These are phyloP conservation scores for Leuciscus idus DNA, from an alignment of 2,113 vertebrate species.

Conservation along the genomic window DNA sequence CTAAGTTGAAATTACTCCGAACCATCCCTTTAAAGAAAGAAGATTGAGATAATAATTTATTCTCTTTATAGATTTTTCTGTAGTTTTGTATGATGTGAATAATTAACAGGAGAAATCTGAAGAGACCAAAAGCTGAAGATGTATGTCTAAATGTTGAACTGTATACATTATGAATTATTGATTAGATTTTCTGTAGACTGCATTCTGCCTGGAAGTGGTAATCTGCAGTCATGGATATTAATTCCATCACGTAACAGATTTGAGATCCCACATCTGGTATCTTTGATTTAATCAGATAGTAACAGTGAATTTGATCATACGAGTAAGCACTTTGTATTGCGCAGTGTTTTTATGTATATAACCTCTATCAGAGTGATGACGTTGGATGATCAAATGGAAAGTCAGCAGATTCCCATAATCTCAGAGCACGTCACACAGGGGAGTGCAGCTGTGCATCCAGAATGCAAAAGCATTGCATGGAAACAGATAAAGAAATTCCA, in stretches of 20 bases:
- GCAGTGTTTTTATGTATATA: neutral
- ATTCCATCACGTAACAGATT: neutral
- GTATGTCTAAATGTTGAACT: too few relatives aligned
- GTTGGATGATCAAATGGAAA: constrained; percentile 1
- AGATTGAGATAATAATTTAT: neutral
- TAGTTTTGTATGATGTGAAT: neutral
- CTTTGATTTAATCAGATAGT: neutral
- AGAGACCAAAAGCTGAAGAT: too few relatives aligned
- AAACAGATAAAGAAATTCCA: neutral
- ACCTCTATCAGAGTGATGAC: constrained; percentile 4
- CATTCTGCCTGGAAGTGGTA: neutral
- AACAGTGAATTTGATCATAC: neutral
- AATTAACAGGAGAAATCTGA: too few relatives aligned
- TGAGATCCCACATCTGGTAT: neutral
- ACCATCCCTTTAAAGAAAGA: too few relatives aligned
- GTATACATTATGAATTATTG: too few relatives aligned
- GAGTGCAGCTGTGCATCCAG: neutral
- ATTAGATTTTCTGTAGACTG: neutral
- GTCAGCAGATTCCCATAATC: neutral
- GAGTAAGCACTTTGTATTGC: neutral
- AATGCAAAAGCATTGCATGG: neutral
- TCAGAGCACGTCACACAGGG: neutral
- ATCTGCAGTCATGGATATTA: neutral
- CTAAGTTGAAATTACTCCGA: too few relatives aligned
- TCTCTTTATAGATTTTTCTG: neutral